These are phyloP conservation scores for Coregonus clupeaformis DNA, from an alignment of 2,113 vertebrate genomes.

Conservation along the genomic window DNA sequence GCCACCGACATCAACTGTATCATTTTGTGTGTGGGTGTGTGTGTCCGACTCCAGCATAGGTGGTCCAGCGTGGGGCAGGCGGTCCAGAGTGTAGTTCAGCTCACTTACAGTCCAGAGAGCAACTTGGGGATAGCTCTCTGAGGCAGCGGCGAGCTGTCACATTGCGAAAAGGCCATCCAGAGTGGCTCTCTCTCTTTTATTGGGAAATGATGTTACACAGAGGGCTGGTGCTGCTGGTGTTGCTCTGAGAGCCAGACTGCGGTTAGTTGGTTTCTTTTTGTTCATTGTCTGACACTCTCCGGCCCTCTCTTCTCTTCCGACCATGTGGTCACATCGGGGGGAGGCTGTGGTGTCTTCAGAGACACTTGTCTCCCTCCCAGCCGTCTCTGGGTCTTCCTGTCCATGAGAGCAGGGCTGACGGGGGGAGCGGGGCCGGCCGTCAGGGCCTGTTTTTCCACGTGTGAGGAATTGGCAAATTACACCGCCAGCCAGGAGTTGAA, in stretches of 20 bases:
- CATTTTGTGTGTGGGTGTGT: neutral
- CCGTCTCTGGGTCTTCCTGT: neutral
- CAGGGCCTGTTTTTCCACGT: slow-evolving; percentile 33
- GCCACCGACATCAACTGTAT: neutral
- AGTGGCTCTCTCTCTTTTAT: slow-evolving; percentile 25
- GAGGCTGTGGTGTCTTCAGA: neutral
- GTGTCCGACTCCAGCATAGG: neutral
- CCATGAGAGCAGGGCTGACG: neutral
- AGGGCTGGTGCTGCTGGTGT: slow-evolving; percentile 17
- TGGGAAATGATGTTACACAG: slow-evolving; percentile 33
- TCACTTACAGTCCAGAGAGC: neutral
- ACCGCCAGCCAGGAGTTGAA: slow-evolving; percentile 34
- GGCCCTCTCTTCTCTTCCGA: slow-evolving; percentile 9
- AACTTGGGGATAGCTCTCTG: neutral
- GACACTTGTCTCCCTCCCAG: too few relatives aligned
- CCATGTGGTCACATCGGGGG: slow-evolving; percentile 13
- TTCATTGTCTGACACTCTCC: slow-evolving; percentile 31
- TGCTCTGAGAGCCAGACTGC: slow-evolving; percentile 22
- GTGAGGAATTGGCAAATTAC: slow-evolving; percentile 46
- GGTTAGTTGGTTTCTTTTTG: slow-evolving; percentile 3
- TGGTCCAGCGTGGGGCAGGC: neutral
- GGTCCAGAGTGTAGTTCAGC: neutral
- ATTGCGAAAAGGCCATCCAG: neutral
- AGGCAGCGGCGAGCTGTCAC: slow-evolving; percentile 16
- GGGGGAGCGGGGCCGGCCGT: neutral